Conservation (phyloP, 2,113 vertebrate genomes). For the Neotoma lepida region DNA sequence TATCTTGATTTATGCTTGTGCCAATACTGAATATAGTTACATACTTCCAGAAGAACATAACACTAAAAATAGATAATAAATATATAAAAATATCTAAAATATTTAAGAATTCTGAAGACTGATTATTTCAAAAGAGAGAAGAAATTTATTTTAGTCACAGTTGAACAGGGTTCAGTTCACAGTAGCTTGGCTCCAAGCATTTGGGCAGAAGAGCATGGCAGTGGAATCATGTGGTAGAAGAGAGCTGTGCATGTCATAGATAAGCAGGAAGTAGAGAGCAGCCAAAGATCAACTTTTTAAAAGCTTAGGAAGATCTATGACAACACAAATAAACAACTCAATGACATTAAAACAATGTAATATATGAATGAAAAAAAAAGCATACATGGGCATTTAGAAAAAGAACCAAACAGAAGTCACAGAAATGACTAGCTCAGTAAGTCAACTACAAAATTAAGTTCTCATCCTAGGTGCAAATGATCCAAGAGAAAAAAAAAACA, state of each 20-base stretch:
- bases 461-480: background rate
- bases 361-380: background rate
- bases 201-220: background rate
- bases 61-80: background rate
- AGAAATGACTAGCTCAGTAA: background rate
- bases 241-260: background rate
- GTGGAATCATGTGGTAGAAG: background rate
- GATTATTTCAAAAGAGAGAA: background rate
- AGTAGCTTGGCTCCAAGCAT: background rate
- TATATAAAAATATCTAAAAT: background rate
- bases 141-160: background rate
- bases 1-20: background rate
- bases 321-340: background rate
- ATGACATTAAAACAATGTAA: background rate
- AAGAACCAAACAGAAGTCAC: background rate
- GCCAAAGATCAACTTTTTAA: background rate
- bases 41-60: background rate
- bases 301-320: background rate
- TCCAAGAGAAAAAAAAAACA: background rate
- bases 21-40: background rate
- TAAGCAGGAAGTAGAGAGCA: background rate
- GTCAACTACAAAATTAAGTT: background rate
- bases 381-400: background rate
- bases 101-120: background rate
- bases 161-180: background rate